phyloP scores from a whole-genome alignment of 2,113 vertebrate species.

The Cisticola juncidis region DNA sequence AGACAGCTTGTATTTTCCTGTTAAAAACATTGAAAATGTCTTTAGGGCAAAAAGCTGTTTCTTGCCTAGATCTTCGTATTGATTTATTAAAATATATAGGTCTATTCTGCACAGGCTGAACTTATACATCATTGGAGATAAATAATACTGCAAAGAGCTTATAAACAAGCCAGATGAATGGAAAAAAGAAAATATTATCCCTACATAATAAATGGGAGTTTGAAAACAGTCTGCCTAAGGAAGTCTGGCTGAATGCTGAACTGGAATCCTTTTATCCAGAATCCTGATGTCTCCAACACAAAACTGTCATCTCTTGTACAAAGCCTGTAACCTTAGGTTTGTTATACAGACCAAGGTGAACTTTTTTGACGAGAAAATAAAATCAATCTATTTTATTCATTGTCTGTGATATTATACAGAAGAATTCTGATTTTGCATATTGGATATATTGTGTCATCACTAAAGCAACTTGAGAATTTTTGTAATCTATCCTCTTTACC shows the following conservation, averaged over 20 bases:
- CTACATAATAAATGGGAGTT: not conserved
- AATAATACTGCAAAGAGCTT: slow-evolving; percentile 33
- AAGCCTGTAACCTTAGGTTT: not conserved
- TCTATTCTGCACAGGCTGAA: not conserved
- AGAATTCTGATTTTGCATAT: not conserved
- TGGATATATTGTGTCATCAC: not conserved
- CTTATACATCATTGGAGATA: slow-evolving; percentile 26
- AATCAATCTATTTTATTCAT: not conserved
- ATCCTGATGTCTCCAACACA: not conserved
- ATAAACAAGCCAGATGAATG: slow-evolving; percentile 44
- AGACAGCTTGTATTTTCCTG: not conserved
- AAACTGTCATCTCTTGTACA: not conserved
- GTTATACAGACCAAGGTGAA: not conserved
- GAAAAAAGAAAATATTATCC: slow-evolving; percentile 45
- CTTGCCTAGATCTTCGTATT: not conserved
- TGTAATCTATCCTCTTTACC: not conserved
- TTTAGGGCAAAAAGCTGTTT: slow-evolving; percentile 33
- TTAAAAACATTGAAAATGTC: slow-evolving; percentile 24
- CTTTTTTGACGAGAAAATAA: not conserved
- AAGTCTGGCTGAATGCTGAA: not conserved
- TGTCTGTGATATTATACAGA: not conserved
- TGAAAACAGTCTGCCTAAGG: not conserved
- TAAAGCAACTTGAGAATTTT: not conserved
- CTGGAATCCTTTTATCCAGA: not conserved
- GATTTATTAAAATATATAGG: slow-evolving; percentile 52